Percentiles rank a stretch among this genome's conserved stretches.
phyloP scores from a whole-genome alignment of 2,797 vertebrate species.

The Florisuga fusca region DNA sequence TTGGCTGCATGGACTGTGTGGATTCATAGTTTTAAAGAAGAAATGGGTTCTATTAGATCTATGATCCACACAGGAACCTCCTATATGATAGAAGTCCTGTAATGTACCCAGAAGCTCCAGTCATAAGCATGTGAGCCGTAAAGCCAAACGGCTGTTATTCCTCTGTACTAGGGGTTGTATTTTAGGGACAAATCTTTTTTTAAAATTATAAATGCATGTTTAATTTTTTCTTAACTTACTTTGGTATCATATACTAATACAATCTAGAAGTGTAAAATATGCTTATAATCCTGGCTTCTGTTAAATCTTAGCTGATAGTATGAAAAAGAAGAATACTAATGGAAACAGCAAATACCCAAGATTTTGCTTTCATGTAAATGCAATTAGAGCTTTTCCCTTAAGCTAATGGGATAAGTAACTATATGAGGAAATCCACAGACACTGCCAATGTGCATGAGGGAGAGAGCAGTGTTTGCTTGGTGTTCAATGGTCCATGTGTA shows the following conservation, averaged over 20 bases:
- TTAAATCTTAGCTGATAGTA: neutral
- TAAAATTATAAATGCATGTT: neutral
- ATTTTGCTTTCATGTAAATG: constrained; percentile 31
- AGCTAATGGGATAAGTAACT: constrained; percentile 37
- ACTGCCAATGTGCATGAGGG: neutral
- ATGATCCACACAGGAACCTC: neutral
- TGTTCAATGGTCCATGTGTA: constrained; percentile 39
- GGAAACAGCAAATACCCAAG: neutral
- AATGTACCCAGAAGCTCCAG: neutral
- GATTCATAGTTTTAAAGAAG: neutral
- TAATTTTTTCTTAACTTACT: neutral
- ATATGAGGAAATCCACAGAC: constrained; percentile 36
- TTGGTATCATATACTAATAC: neutral
- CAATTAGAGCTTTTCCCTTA: constrained; percentile 24
- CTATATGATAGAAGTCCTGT: neutral
- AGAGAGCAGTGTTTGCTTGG: constrained; percentile 28
- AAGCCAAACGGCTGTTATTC: neutral
- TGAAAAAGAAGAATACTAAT: neutral
- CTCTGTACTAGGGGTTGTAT: neutral
- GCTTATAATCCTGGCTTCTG: neutral
- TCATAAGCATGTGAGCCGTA: neutral
- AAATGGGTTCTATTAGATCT: neutral
- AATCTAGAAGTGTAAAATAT: neutral
- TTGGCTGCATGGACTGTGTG: neutral
- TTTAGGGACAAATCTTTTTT: neutral